Base-by-base conservation (phyloP, 2,888 invertebrate species). In the Lobophora halterata region DNA sequence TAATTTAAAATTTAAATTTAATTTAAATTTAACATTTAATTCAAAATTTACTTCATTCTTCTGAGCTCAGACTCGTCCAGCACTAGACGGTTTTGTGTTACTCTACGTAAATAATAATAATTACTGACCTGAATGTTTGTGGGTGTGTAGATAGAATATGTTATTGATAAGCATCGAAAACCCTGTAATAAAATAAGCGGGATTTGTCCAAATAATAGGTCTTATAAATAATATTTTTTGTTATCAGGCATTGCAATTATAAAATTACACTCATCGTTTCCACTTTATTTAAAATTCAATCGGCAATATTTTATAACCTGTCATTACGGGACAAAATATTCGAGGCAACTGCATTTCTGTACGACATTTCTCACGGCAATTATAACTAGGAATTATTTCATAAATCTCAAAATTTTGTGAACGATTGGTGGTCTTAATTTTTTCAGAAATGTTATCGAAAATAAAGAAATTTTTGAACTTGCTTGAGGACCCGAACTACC, bases 261-360 rank as follows among this genome's bases (percentile, higher is more conserved):
- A 40, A 33, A 65, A 65, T 65, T 57, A 63, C 53, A 57, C 50
- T 50, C 46, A 41, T 47, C 43, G 54, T 42, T 47, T 37, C 41
- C 37, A 36, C 39, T 53, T 51, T 50, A 59, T 58, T 47, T 32
- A 35, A 55, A 57, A 66, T 69, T 61, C 58, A 61, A 61, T 60
- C 63, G 43, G 51, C 48, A 38, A 55, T 49, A 48, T 37, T 38
- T 4, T 34, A n/a, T n/a, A 66, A 48, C 62, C 59, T 58, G 47
- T 69, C 47, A 73, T 72, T 73, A 72, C 55, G 33, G 43, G 17
- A 61, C 57, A 47, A 63, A 64, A 63, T 63, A 67, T 60, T 48
- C 45, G 53, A 55, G 49, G 46, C 58, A 59, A 56, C 51, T 65
- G 65, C 58, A 67, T 57, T 61, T 58, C 48, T 24, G 44, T 44